Conservation (phyloP, 2,797 vertebrate species). For the Molothrus ater region DNA sequence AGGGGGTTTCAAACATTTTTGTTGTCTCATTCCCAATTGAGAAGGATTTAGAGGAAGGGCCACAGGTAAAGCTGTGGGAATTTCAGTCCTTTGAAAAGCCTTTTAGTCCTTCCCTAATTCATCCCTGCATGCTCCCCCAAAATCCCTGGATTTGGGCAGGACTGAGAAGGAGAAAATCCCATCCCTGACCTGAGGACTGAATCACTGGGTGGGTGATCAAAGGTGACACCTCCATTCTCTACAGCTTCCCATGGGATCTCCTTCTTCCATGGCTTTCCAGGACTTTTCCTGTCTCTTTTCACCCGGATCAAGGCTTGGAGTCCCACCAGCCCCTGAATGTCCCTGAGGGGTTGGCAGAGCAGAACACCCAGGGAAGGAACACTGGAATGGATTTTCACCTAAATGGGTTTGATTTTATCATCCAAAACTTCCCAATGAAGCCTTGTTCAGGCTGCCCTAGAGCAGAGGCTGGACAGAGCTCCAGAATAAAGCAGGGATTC, state of each 20-base stretch:
- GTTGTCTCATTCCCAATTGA: neutral
- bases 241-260: neutral
- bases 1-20: neutral
- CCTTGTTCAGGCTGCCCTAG: no score
- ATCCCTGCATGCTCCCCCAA: neutral
- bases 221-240: neutral
- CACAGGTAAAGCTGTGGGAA: neutral
- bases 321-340: neutral
- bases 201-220: neutral
- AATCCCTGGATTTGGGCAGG: neutral
- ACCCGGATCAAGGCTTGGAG: neutral
- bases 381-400: neutral
- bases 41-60: neutral
- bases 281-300: neutral
- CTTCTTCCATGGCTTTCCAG: neutral
- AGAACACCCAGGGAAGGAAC: no score
- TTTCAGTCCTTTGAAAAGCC: neutral
- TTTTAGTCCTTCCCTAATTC: neutral
- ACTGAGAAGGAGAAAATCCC: neutral
- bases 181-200: neutral
- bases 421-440: neutral
- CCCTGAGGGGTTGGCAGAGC: neutral
- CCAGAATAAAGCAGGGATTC: no score
- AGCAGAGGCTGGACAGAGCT: no score
- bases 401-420: conserved; percentile 4